Percentiles rank a stretch among this genome's conserved stretches.
These are phyloP conservation scores for Muscidifurax raptorellus DNA, from an alignment of 1,140 invertebrate species.

Conservation along the genomic window DNA sequence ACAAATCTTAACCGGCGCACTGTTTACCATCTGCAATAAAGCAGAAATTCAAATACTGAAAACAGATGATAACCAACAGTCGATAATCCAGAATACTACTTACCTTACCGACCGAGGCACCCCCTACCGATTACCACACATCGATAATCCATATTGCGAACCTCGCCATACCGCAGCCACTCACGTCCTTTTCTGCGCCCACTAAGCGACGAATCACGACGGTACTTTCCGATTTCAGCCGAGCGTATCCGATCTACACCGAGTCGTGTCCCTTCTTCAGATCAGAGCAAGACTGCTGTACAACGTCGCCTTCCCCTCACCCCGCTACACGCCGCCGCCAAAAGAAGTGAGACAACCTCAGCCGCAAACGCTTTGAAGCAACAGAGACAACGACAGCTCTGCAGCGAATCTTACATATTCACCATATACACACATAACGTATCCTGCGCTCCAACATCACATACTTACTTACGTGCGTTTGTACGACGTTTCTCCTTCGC, in stretches of 20 bases:
- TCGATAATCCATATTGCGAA: neutral
- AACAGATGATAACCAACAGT: neutral
- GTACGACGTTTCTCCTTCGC: neutral
- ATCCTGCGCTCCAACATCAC: too few species aligned
- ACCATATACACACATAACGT: neutral
- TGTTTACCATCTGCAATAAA: neutral
- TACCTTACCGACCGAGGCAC: neutral
- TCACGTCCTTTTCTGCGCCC: neutral
- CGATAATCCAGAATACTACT: neutral
- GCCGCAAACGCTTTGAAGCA: neutral
- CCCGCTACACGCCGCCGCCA: neutral
- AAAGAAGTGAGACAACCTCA: neutral
- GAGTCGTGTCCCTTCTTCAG: neutral
- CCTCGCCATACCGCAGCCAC: neutral
- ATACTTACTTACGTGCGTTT: neutral
- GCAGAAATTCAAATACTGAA: neutral
- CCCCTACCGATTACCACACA: neutral
- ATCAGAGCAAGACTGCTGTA: neutral
- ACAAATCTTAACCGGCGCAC: too few species aligned
- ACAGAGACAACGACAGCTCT: neutral
- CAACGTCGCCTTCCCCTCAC: neutral
- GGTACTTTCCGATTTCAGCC: conserved; percentile 22
- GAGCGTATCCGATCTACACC: neutral
- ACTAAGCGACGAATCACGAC: neutral
- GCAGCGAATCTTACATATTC: neutral